These are phyloP conservation scores for Bufo gargarizans DNA, from an alignment of 2,113 vertebrate genomes.

Conservation along the genomic window DNA sequence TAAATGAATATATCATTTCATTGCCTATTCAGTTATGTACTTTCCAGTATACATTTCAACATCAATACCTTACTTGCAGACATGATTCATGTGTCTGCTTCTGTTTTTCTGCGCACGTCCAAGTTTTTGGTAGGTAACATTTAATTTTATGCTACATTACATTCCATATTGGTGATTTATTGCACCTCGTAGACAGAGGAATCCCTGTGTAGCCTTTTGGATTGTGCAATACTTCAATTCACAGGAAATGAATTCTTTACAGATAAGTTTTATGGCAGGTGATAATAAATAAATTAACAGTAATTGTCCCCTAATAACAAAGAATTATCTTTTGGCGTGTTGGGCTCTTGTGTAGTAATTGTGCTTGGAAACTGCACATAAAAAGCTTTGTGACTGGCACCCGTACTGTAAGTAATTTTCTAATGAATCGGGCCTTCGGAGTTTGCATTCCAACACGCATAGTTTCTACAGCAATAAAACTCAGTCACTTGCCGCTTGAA, in stretches of 20 bases:
- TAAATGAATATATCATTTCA: background rate
- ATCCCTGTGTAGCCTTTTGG: slow-evolving; percentile 33
- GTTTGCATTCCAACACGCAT: slow-evolving; percentile 40
- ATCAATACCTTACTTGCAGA: slow-evolving; percentile 35
- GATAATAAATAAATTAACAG: slow-evolving; percentile 47
- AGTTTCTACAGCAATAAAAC: background rate
- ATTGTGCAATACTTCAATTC: slow-evolving; percentile 21
- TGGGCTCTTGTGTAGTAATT: slow-evolving; percentile 37
- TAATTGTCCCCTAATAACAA: slow-evolving; percentile 55
- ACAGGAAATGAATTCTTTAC: slow-evolving; percentile 53
- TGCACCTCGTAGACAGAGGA: slow-evolving; percentile 32
- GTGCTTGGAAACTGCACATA: slow-evolving; percentile 1
- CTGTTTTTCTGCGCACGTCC: slow-evolving; percentile 36
- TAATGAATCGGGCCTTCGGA: slow-evolving; percentile 46
- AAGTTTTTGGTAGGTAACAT: slow-evolving; percentile 55
- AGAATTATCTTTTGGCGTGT: slow-evolving; percentile 44
- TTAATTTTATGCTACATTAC: slow-evolving; percentile 59
- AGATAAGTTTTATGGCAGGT: slow-evolving; percentile 42
- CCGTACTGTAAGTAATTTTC: slow-evolving; percentile 45
- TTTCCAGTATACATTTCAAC: background rate
- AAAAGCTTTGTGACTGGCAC: slow-evolving; percentile 35
- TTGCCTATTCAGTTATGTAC: background rate
- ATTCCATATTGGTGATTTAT: slow-evolving; percentile 57
- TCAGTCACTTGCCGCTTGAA: slow-evolving; percentile 26
- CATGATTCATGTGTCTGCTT: slow-evolving; percentile 24